Base-by-base conservation (phyloP, 2,888 invertebrate species). In the Campoletis raptor region DNA sequence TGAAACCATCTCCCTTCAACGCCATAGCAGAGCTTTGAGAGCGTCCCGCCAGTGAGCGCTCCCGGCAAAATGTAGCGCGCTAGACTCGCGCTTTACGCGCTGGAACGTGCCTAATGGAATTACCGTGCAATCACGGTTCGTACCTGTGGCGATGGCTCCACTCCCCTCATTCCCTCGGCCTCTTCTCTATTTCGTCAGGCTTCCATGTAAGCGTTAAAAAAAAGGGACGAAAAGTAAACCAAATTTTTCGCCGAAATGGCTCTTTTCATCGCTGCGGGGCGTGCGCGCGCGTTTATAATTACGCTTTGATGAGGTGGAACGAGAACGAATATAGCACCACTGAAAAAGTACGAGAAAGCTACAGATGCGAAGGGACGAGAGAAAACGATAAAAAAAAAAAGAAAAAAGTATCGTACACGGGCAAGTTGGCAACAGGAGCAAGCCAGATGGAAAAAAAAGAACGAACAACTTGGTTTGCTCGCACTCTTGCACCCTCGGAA, bases 71-170 rank as follows among this genome's bases (percentile, higher is more conserved):
- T 54, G 83, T 81, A 74, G 76, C 76, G 57, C 57, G 73, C 72
- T 86, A 84, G 83, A 85, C 83, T 69, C 81, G 69, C 76, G 81
- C 81, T 86, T 86, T 86, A 85, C 86, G 83, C 85, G 83, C 85
- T 85, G 89, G 86, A 87, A 88, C 89, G 85, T 89, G 90, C 89
- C 91, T 92, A 92, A 92, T 92, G 90, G 91, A 92, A 92, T 92
- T 91, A 92, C 90, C 89, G 89, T 88, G 92, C 92, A 92, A 92
- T 92, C 92, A 91, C 90, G 89, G 88, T 72, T 82, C 84, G 84
- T 86, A 86, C 86, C 84, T 86, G 86, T 81, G 84, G 86, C 61
- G 69, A 37, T 81, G 74, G 48, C 24, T 64, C 78, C 21, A 37
- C 78, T 74, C 64, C 52, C 69, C 42, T 79, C 67, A 48, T 73